A percentile compares a stretch with the other conserved stretches of the same genome.
phyloP scores from a whole-genome alignment of 2,888 invertebrate genomes.

The Sarcophaga rosellei region DNA sequence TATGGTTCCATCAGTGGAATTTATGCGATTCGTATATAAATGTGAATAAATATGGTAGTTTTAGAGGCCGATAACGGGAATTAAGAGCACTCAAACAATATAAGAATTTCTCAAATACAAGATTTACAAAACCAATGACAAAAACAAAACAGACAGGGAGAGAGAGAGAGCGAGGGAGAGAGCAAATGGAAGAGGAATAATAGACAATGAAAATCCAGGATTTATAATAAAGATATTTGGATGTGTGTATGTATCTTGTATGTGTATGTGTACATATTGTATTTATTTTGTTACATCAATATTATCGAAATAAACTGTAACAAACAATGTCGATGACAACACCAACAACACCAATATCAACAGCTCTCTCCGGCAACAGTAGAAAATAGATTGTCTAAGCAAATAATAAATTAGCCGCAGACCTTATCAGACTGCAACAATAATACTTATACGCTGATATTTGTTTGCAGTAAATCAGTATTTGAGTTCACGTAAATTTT shows the following conservation, averaged over 20 bases:
- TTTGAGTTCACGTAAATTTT: no score
- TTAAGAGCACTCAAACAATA: neutral
- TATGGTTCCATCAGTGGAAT: no score
- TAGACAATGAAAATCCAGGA: conserved; percentile 23
- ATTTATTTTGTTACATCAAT: neutral
- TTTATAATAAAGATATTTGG: conserved; percentile 29
- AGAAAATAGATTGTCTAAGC: conserved; percentile 76
- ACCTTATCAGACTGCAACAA: conserved; percentile 51
- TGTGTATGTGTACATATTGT: no score
- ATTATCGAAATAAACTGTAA: conserved; percentile 3
- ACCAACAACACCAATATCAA: conserved; percentile 66
- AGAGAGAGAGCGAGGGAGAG: no score
- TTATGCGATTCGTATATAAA: no score
- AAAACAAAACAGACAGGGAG: neutral
- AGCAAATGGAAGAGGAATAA: neutral
- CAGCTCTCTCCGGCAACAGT: conserved; percentile 12
- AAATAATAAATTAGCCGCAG: conserved; percentile 75
- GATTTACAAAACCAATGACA: no score
- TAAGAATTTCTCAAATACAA: no score
- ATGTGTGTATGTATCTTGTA: no score
- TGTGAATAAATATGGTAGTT: conserved; percentile 2
- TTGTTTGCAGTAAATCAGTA: neutral
- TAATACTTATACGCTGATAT: conserved; percentile 32
- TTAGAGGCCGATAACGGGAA: neutral
- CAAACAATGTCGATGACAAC: neutral